A percentile compares a stretch with the other conserved stretches of the same genome.
Conservation (phyloP, 2,797 vertebrate species). For the Oreochromis mossambicus region DNA sequence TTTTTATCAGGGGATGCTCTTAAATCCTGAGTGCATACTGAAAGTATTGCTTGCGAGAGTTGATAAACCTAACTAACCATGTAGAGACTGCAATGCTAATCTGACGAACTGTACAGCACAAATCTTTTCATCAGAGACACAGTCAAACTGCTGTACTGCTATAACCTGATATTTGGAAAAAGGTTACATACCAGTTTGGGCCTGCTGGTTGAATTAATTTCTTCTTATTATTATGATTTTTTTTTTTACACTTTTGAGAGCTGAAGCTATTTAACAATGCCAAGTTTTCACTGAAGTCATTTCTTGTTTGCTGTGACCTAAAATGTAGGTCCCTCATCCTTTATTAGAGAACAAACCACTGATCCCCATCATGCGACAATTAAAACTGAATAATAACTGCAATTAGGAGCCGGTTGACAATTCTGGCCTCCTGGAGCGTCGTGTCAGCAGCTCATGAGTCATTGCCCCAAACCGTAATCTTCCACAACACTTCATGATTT, state of each 20-base stretch:
- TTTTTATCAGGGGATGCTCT: neutral
- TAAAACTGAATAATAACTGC: slow-evolving; percentile 79
- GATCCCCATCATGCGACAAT: slow-evolving; percentile 71
- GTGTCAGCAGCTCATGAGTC: slow-evolving; percentile 73
- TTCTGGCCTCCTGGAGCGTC: slow-evolving; percentile 66
- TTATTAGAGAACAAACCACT: slow-evolving; percentile 49
- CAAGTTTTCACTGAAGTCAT: neutral
- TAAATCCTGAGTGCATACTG: neutral
- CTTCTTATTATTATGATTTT: neutral
- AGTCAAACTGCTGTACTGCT: neutral
- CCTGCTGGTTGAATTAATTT: neutral
- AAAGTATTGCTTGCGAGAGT: neutral
- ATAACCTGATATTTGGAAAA: neutral
- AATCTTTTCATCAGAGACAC: neutral
- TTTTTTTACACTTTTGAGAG: neutral
- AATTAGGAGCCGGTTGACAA: slow-evolving; percentile 71
- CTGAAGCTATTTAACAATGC: neutral
- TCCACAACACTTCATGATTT: slow-evolving; percentile 59
- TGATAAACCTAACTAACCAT: neutral
- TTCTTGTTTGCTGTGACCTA: slow-evolving; percentile 31
- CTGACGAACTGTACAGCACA: neutral
- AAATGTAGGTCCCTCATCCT: slow-evolving; percentile 57
- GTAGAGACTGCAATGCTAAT: neutral
- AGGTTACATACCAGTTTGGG: neutral
- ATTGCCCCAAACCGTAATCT: slow-evolving; percentile 74